Percentiles rank a stretch among this genome's conserved stretches.
Evolutionary conservation across 2,113 vertebrate species (phyloP).

Genomic region (Carassius gibelio): DNA sequence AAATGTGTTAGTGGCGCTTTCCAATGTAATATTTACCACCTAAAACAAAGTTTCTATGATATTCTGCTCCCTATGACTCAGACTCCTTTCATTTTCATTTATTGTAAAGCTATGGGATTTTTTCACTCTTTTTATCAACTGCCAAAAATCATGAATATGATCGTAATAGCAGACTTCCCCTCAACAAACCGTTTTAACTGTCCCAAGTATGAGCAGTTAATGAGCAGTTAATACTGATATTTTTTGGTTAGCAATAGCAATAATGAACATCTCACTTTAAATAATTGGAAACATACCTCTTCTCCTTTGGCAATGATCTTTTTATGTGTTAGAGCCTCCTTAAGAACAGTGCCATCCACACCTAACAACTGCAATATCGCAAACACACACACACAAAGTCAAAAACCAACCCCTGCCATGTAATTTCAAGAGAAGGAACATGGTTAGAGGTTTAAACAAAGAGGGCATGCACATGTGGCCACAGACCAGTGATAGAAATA

Average conservation of each 20-base stretch:
- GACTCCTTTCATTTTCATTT: not conserved
- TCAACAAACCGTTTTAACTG: not conserved
- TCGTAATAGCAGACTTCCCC: not conserved
- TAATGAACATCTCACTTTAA: not conserved
- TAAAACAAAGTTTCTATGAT: not conserved
- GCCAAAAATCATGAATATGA: not conserved
- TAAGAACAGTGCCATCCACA: constrained; percentile 82
- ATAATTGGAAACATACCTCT: constrained; percentile 79
- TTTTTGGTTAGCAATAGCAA: not conserved
- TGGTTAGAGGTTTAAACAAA: not conserved
- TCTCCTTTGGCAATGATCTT: constrained; percentile 98
- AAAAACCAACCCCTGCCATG: not conserved
- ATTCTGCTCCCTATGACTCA: not conserved
- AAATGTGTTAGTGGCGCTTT: not conserved
- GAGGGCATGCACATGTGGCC: not conserved
- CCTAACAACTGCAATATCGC: constrained; percentile 83
- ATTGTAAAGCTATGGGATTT: not conserved
- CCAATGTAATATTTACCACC: not conserved
- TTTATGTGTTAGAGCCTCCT: constrained; percentile 91
- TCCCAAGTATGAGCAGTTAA: not conserved
- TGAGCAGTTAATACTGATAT: constrained; percentile 17
- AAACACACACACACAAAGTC: not conserved
- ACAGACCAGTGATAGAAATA: not conserved
- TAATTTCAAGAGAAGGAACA: not conserved
- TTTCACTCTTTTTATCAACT: not conserved